Evolutionary conservation across 2,113 vertebrate genomes (phyloP), one percentile per base, ranked within the genome.

Genomic region (Macrotis lagotis): DNA sequence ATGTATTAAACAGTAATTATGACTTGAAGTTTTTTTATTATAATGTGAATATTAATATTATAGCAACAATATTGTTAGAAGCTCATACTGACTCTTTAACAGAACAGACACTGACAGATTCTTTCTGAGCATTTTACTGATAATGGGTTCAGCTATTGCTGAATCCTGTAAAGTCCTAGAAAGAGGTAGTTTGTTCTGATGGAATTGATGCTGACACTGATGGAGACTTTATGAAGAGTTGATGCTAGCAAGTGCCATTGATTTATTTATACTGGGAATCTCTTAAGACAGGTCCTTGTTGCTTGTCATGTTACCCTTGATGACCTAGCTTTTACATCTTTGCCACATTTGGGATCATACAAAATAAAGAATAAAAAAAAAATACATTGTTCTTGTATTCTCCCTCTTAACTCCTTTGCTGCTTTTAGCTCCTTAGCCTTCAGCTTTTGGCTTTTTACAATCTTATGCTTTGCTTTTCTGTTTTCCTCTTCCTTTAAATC

Each of bases 101-200:
- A 97, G 88, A 95, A 94, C 94, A 97, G 94, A 96, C 96, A 91
- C 95, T 97, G 93, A 96, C 95, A 96, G 97, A 92, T 94, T 96
- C 96, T 93, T 97, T 96, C 96, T 96, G 96, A 51, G 97, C 97
- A 48, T 94, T 94, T 95, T 93, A 9, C 92, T 51, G 92, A 97
- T 97, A 97, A 97, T 95, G 96, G 95, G 95, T 94, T 97, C 92
- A 96, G 95, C 96, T 97, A 89, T 94, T 97, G 91, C 95, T 94
- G 92, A 96, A 94, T 96, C 90, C n/a, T n/a, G n/a, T 96, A 97
- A 95, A 94, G 96, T 97, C 96, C 97, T 95, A 89, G 26, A 0
- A 96, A 97, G 96, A 97, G 96, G 94, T 94, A 49, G 91, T 25
- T 94, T 95, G 88, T 92, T 91, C 91, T 97, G 97, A 97, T 93